Conservation (phyloP, 1,140 invertebrate genomes). For the Drosophila kikkawai region DNA sequence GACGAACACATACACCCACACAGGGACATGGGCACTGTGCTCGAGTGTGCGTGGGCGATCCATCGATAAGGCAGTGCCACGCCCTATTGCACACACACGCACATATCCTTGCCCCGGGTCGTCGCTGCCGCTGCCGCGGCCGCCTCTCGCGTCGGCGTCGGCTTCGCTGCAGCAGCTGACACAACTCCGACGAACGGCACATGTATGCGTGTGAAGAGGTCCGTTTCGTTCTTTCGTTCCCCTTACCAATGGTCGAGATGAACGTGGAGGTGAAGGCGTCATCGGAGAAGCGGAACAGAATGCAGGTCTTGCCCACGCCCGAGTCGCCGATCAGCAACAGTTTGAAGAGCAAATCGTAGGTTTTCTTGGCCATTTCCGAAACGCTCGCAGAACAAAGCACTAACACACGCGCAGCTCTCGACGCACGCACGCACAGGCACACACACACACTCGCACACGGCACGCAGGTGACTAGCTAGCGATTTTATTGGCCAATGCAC, state of each 20-base stretch:
- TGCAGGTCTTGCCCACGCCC: conserved; percentile 99
- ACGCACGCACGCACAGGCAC: conserved; percentile 35
- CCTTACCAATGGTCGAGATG: conserved; percentile 98
- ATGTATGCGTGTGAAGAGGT: conserved; percentile 19
- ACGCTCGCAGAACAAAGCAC: conserved; percentile 58
- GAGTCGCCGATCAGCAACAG: conserved; percentile 98
- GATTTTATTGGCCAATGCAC: conserved; percentile 29
- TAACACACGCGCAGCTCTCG: conserved; percentile 55
- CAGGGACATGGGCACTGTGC: not conserved
- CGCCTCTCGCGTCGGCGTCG: conserved; percentile 11
- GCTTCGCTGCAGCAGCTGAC: conserved; percentile 38
- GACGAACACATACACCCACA: conserved; percentile 1
- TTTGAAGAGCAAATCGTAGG: conserved; percentile 99
- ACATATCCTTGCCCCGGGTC: conserved; percentile 36
- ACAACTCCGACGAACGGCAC: conserved; percentile 9
- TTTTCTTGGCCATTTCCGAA: conserved; percentile 94
- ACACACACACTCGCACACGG: conserved; percentile 32
- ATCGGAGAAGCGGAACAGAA: conserved; percentile 98
- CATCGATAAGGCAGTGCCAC: conserved; percentile 55
- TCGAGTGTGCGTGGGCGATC: conserved; percentile 9
- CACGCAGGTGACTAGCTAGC: conserved; percentile 38
- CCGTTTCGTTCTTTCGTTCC: conserved; percentile 17
- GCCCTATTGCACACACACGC: conserved; percentile 54
- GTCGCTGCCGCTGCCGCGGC: conserved; percentile 32
- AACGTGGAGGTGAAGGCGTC: conserved; percentile 99